A percentile compares a stretch with the other conserved stretches of the same genome.
Conservation (phyloP, 2,113 vertebrate genomes). For the Colius striatus region DNA sequence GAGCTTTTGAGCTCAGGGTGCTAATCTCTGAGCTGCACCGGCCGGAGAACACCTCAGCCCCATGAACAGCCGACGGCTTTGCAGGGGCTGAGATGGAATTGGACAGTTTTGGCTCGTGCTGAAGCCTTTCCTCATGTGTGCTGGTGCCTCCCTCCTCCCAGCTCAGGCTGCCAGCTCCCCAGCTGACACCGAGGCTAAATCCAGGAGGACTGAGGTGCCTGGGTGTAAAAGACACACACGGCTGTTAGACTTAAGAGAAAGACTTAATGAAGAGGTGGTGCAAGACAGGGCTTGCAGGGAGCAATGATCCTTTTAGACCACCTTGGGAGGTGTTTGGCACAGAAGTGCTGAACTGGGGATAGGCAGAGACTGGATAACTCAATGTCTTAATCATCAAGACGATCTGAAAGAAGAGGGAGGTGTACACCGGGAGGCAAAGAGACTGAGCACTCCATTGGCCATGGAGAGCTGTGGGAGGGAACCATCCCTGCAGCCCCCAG, state of each 20-base stretch:
- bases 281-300: slow-evolving; percentile 56
- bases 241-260: not conserved
- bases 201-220: not conserved
- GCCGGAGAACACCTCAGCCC: slow-evolving; percentile 32
- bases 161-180: not conserved
- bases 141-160: not conserved
- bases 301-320: not conserved
- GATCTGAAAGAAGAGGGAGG: not conserved
- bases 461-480: not conserved
- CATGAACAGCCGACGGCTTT: not conserved
- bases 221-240: not conserved
- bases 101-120: not conserved
- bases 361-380: not conserved
- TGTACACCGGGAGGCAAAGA: not conserved
- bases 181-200: not conserved
- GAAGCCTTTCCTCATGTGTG: not conserved
- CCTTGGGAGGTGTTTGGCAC: slow-evolving; percentile 29
- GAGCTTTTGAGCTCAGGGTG: slow-evolving; percentile 27
- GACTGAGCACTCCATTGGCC: not conserved
- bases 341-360: not conserved
- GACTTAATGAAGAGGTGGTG: not conserved
- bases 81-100: not conserved
- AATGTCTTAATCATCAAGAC: not conserved
- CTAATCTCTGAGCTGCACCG: slow-evolving; percentile 11
- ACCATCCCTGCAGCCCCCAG: not conserved